phyloP scores from a whole-genome alignment of 2,113 vertebrate species.

The Rhinichthys klamathensis region DNA sequence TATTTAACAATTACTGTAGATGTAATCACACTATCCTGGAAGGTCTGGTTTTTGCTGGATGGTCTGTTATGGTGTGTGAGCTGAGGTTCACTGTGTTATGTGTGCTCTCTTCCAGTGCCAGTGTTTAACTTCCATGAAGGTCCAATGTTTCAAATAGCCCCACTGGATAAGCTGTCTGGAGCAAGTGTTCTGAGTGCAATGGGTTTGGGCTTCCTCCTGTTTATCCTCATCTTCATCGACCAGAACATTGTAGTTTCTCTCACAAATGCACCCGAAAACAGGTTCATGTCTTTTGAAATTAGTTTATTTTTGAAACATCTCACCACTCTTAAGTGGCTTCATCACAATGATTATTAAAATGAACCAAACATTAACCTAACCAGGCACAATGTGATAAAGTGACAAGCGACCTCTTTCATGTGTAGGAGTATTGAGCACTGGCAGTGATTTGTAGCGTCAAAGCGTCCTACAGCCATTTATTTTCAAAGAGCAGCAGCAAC shows the following conservation, averaged over 20 bases:
- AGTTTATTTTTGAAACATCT: background rate
- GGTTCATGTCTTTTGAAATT: conserved; percentile 70
- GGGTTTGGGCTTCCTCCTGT: conserved; percentile 94
- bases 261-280: conserved; percentile 93
- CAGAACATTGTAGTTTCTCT: conserved; percentile 96
- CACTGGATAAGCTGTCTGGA: conserved; percentile 82
- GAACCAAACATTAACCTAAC: background rate
- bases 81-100: background rate
- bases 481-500: background rate
- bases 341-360: background rate
- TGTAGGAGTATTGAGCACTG: background rate
- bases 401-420: background rate
- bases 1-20: background rate
- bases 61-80: conserved; percentile 3
- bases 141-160: conserved; percentile 85
- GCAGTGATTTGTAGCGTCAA: background rate
- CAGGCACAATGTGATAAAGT: background rate
- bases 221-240: conserved; percentile 97
- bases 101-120: conserved; percentile 79
- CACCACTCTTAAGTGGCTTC: background rate
- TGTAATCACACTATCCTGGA: background rate
- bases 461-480: background rate
- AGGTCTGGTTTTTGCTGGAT: conserved; percentile 3
- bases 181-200: conserved; percentile 87
- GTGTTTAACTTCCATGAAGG: conserved; percentile 89